Base-by-base conservation (phyloP, 2,797 vertebrate genomes). In the Anabas testudineus region DNA sequence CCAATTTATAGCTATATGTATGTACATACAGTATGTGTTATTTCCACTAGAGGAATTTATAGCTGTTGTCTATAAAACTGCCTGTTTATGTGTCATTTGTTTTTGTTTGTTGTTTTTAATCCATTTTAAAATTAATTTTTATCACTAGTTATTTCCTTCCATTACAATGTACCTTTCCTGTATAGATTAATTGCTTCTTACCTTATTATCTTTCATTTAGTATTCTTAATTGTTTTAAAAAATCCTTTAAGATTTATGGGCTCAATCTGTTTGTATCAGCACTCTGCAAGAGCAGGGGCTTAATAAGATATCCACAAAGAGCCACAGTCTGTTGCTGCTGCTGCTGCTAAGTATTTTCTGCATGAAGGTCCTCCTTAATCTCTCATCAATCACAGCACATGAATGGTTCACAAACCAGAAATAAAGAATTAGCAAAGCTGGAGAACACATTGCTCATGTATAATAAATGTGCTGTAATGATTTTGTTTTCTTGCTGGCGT, bases 201-300 rank as follows among this genome's bases (percentile, higher is more conserved):
- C 75, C 65, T 45, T 47, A 49, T 81, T 79, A 77, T 67, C 70
- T 83, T 65, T 79, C 46, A 78, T 79, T 77, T 80, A 53, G 72
- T 5, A 65, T 74, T 65, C 42, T 26, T 76, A 71, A 67, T 81
- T 71, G 65, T 85, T 43, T 64, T 63, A 22, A 30, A 68, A 48
- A 68, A 57, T 30, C 30, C 46, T 51, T 51, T 0, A 2, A 39
- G 76, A 83, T 74, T 84, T 70, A 80, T 65, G 32, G 24, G 42
- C 47, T 75, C 57, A 61, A 65, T 79, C 49, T 54, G 69, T 64
- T 63, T 52, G 32, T 45, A 67, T 67, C 37, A 8, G 18, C 19
- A 0, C 43, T 26, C 45, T 0, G 49, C 32, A 59, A 22, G 63
- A 67, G 53, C 56, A 22, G 3, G 2, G 13, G 22, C 67, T 62